Base-by-base conservation (phyloP, 2,797 vertebrate species). In the Muscicapa comitata region DNA sequence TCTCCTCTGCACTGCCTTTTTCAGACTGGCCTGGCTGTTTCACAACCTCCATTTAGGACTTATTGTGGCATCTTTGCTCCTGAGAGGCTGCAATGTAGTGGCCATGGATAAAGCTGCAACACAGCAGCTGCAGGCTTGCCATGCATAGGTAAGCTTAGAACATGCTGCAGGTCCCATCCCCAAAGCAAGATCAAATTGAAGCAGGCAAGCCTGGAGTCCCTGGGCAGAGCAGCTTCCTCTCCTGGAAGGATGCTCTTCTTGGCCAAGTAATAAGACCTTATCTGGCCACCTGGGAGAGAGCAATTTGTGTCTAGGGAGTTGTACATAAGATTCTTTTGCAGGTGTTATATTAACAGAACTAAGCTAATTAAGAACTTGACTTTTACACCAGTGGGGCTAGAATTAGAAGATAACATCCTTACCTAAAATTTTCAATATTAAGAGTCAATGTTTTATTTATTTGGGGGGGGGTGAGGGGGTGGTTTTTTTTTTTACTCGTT, bases 191-290 rank as follows among this genome's bases (percentile, higher is more conserved):
- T 13, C 28, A 72, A 53, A 63, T 0, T 4, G 75, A 75, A 85
- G 85, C 85, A 59, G 55, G 40, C 25, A 15, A 62, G 65, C 15
- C 62, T 4, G 10, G 67, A 85, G 78, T 63, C 31, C 43, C 53
- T 6, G 48, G 90, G 92, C 90, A 25, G 10, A 59, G 79, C 93
- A 83, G 88, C 82, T 82, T 86, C 92, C 90, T 86, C 96, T 95
- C 83, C 95, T 71, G 82, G 86, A 80, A 80, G 86, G 92, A 95
- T 47, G 43, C 61, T 83, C 86, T 11, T 37, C 20, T 24, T 12
- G 48, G 59, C 11, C 71, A 26, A 11, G 75, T 2, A 47, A 1
- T 2, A 8, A 24, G 19, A 38, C 10, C 33, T 6, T 0, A 2
- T 48, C 8, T 6, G 1, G 61, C 35, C 7, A 7, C 67, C 12